Base-by-base conservation (phyloP, 2,113 vertebrate genomes). In the Noturus placidus region DNA sequence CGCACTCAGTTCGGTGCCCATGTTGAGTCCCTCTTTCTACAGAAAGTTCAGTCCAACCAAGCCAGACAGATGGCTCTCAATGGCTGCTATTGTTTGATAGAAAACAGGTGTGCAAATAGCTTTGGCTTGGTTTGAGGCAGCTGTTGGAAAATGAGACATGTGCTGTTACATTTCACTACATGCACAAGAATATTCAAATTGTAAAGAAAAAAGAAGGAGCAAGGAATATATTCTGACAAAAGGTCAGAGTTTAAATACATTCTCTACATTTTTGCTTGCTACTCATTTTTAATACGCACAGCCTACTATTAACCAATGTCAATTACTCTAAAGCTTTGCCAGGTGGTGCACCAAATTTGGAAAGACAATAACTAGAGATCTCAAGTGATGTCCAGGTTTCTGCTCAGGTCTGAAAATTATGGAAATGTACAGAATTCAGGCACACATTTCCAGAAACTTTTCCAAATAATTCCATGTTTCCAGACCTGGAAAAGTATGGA, bases 31-130 rank as follows among this genome's bases (percentile, higher is more conserved):
- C 57, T 77, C 72, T 80, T 83, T 88, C 56, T 14, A 50, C 84
- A 88, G 35, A 88, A 77, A 54, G 69, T 87, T 87, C 82, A 86
- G 72, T 79, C 61, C 83, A 83, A 67, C 86, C 50, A 54, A 72
- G 89, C 86, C 80, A 74, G 74, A 76, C 86, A 86, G 84, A 79
- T 85, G 33, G 61, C 14, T 67, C 57, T 86, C 69, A 88, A 84
- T 87, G 84, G 82, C 52, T 46, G 63, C 87, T 52, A 88, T 78
- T 86, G 79, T 83, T 78, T 90, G 84, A 79, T 38, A 83, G 85
- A 80, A 86, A 90, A 88, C 87, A 90, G 89, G 87, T 88, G 89
- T 63, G 9, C 80, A 78, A 74, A 86, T 78, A 80, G 65, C 19
- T 90, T 88, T 88, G 72, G 42, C 69, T 74, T 72, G 74, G 67